These are phyloP conservation scores for Pachliopta kotzebuea DNA, from an alignment of 2,888 invertebrate genomes.

Conservation along the genomic window DNA sequence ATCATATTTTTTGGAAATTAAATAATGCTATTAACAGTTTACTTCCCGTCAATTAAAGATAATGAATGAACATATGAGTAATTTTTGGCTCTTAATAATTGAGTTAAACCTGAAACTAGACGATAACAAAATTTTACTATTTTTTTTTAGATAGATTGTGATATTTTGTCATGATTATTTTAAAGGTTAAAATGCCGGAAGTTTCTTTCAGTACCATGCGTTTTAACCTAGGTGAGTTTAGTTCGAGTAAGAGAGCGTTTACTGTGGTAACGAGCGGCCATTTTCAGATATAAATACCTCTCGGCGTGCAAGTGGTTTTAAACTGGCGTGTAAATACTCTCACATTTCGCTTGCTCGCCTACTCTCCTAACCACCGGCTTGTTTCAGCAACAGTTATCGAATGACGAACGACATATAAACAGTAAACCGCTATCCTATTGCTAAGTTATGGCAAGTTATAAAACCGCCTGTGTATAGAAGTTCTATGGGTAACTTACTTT, in stretches of 20 bases:
- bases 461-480: not conserved
- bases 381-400: slow-evolving; percentile 27
- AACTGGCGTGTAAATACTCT: slow-evolving; percentile 26
- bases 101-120: too few species aligned
- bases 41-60: too few species aligned
- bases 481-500: slow-evolving; percentile 11
- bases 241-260: slow-evolving; percentile 8
- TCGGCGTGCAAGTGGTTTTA: slow-evolving; percentile 22
- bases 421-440: slow-evolving; percentile 25
- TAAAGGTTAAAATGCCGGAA: too few species aligned
- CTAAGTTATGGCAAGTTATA: slow-evolving; percentile 9
- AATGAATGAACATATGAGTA: too few species aligned
- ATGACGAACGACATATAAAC: slow-evolving; percentile 24
- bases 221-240: not conserved
- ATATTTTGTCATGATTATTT: not conserved
- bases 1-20: too few species aligned
- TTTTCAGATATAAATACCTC: slow-evolving; percentile 19
- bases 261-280: slow-evolving; percentile 5
- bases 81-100: too few species aligned
- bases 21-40: too few species aligned
- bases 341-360: slow-evolving; percentile 12
- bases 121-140: too few species aligned
- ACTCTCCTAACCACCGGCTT: slow-evolving; percentile 4
- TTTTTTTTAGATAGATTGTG: not conserved
- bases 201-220: too few species aligned